Percentiles rank a stretch among this genome's conserved stretches.
These are phyloP conservation scores for Pantherophis alleghaniensis DNA, from an alignment of 2,797 vertebrate genomes.

Conservation along the genomic window DNA sequence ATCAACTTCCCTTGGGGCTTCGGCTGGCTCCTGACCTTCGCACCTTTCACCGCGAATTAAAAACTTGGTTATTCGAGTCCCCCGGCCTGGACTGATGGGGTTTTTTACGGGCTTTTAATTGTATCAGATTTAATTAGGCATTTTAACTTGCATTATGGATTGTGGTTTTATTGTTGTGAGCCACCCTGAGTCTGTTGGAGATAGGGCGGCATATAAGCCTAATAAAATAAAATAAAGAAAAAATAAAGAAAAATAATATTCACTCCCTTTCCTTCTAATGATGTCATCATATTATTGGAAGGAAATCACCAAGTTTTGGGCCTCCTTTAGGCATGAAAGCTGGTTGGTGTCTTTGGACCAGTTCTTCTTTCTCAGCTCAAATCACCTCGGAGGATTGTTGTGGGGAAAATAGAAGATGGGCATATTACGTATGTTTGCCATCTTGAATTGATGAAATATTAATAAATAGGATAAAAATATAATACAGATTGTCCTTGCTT, in stretches of 20 bases:
- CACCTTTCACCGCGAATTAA: too few relatives aligned
- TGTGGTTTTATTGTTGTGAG: too few relatives aligned
- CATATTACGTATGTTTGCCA: not conserved
- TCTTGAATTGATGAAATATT: not conserved
- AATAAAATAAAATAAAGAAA: too few relatives aligned
- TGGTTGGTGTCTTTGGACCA: not conserved
- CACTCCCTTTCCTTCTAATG: not conserved
- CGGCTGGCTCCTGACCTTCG: too few relatives aligned
- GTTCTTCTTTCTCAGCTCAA: not conserved
- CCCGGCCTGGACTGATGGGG: too few relatives aligned
- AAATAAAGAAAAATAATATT: not conserved
- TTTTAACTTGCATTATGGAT: too few relatives aligned
- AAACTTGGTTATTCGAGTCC: too few relatives aligned
- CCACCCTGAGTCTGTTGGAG: too few relatives aligned
- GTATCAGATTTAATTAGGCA: too few relatives aligned
- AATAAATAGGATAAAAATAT: not conserved
- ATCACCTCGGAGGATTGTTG: not conserved
- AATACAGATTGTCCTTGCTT: not conserved
- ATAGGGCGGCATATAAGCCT: too few relatives aligned
- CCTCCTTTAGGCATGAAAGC: not conserved
- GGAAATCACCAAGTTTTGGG: not conserved
- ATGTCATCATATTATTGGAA: not conserved
- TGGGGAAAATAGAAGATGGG: not conserved
- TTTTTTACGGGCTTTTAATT: too few relatives aligned
- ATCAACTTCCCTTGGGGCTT: too few relatives aligned